Base-by-base conservation (phyloP, 2,797 vertebrate genomes). In the Leptoclinus maculatus region DNA sequence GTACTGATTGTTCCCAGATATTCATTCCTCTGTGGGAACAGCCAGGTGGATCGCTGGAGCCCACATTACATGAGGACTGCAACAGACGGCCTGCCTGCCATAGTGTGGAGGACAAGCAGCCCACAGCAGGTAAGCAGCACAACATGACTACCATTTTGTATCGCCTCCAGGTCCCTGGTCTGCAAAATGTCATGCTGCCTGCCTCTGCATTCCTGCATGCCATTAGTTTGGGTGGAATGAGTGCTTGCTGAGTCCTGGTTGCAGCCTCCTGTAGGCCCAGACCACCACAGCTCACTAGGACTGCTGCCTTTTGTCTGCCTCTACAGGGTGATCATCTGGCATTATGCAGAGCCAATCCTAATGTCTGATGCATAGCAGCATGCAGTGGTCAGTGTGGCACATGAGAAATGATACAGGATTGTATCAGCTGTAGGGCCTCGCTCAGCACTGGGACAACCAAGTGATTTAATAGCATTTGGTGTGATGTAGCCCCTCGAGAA, bases 81-180 rank as follows among this genome's bases (percentile, higher is more conserved):
- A 93, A 83, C 77, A 82, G 73, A 85, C 86, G 84, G 89, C 88
- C 92, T 84, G 82, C 80, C 89, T 88, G 84, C 75, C 78, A 59
- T 14, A 89, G 83, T 65, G 83, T 84, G 74, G 83, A 88, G 87
- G 87, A 94, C 89, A 62, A 91, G 84, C 87, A 83, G 79, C 68
- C 86, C 62, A 83, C 89, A 80, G 88, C 83, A 94, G 93, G 94
- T 95, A 92, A 93, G 92, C 54, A 78, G 56, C 67, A 59, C 39
- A 64, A 17, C 63, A 75, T 38, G 41, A 80, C 82, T 63, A 75
- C 75, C 85, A 80, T 87, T 87, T 86, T 87, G 65, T 77, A 23
- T 43, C 39, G 41, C 43, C 63, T 56, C 34, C 71, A 78, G 63
- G 71, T 77, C 68, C 43, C 36, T 10, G 51, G n/a, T 43, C 53